These are phyloP conservation scores for Drosophila fulvimacula DNA, from an alignment of 2,888 invertebrate genomes.

Conservation along the genomic window DNA sequence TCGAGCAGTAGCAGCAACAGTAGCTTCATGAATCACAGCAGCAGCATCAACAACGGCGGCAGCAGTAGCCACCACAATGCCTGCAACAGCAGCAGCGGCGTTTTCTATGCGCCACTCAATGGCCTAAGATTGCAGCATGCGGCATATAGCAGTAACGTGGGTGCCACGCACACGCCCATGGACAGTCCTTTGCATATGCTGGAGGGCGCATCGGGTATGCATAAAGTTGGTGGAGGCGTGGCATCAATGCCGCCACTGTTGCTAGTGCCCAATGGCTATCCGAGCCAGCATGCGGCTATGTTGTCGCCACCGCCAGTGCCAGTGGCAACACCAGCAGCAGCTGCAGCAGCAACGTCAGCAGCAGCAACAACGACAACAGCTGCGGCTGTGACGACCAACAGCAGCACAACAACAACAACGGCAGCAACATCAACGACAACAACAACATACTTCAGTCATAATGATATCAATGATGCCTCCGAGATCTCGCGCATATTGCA, in stretches of 20 bases:
- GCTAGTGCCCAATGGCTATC: conserved; percentile 57
- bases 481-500: conserved; percentile 85
- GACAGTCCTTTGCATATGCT: conserved; percentile 46
- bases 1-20: background rate
- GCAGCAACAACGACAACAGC: conserved; percentile 1
- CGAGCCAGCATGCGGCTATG: conserved; percentile 44
- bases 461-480: conserved; percentile 84
- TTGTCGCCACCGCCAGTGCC: conserved; percentile 60
- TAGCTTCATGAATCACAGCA: conserved; percentile 3
- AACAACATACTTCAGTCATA: conserved; percentile 69
- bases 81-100: conserved; percentile 47
- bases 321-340: conserved; percentile 10
- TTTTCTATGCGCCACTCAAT: conserved; percentile 63
- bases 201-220: conserved; percentile 24
- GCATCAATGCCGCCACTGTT: conserved; percentile 39
- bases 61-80: conserved; percentile 23
- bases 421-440: conserved; percentile 19
- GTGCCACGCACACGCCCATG: conserved; percentile 24
- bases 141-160: conserved; percentile 61
- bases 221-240: conserved; percentile 25
- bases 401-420: conserved; percentile 19
- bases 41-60: conserved; percentile 3
- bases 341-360: conserved; percentile 23
- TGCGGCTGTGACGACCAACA: conserved; percentile 15
- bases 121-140: conserved; percentile 59